Evolutionary conservation across 1,140 invertebrate species (phyloP), one percentile per base, ranked within the genome.

Genomic region (Drosophila navojoa): DNA sequence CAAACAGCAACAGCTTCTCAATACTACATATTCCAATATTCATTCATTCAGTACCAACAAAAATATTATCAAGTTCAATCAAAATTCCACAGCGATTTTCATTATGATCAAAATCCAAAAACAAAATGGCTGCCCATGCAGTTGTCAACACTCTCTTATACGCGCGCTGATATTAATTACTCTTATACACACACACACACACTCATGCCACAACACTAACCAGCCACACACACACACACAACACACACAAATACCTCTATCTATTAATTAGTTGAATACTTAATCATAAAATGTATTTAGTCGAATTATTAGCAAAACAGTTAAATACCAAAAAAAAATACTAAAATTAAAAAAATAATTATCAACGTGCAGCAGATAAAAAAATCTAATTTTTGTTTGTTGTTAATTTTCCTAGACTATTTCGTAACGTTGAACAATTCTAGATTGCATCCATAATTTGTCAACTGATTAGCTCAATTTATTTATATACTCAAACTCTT

Each of bases 401-500:
- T 45, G 42, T 62, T 54, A 44, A 29, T 42, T 55, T 76, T 50
- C 44, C 67, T 69, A 60, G 32, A 53, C 58, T 42, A 42, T 47
- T 22, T 70, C 50, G 77, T 78, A 47, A 38, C 71, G 29, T 79
- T 58, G 71, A 45, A 40, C 40, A 59, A 54, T 13, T 52, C 59
- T 77, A 58, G 72, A 42, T 59, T 74, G 71, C 66, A 73, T 52
- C 77, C 75, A 69, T 76, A 72, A 67, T 82, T 76, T 71, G 53
- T 81, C 79, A 76, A 84, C 71, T 78, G 75, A 82, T 79, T 76
- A 82, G 81, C 59, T 82, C 47, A 52, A 63, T 52, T 35, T 68
- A 45, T 67, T 73, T 74, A 50, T 64, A 62, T 22, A 47, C 25
- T 68, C 79, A 69, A 77, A 63, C 42, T 49, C 62, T 58, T 64